Percentiles rank a stretch among this genome's conserved stretches.
Evolutionary conservation across 2,113 vertebrate species (phyloP).

Genomic region (Calidris pygmaea): DNA sequence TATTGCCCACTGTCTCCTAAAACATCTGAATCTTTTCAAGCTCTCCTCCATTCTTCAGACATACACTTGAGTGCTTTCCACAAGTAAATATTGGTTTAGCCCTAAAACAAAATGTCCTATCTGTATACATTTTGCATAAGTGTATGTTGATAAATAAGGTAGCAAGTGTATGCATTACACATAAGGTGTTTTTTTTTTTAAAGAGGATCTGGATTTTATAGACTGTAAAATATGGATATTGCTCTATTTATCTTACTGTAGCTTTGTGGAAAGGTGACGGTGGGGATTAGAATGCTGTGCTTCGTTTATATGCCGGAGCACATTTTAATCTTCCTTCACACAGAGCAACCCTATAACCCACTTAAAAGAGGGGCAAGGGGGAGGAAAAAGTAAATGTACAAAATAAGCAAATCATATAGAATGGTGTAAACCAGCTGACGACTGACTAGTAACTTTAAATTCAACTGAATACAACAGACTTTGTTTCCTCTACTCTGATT

Average conservation of each 20-base stretch:
- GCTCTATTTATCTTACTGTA: slow-evolving; percentile 81
- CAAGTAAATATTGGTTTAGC: slow-evolving; percentile 68
- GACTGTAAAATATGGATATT: slow-evolving; percentile 79
- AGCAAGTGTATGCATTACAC: slow-evolving; percentile 58
- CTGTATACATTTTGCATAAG: slow-evolving; percentile 71
- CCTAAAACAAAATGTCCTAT: slow-evolving; percentile 52
- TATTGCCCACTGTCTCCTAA: neutral
- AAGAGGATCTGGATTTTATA: slow-evolving; percentile 74
- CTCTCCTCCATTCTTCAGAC: neutral
- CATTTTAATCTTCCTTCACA: neutral
- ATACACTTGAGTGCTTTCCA: slow-evolving; percentile 13
- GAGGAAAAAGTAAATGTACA: neutral
- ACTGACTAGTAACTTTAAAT: neutral
- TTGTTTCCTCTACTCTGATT: neutral
- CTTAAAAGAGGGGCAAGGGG: neutral
- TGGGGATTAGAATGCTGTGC: slow-evolving; percentile 61
- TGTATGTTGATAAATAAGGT: slow-evolving; percentile 76
- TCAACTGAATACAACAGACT: neutral
- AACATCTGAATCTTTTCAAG: neutral
- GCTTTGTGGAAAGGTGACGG: slow-evolving; percentile 62
- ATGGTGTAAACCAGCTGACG: neutral
- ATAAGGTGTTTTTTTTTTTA: slow-evolving; percentile 65
- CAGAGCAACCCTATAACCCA: neutral
- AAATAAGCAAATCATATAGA: neutral
- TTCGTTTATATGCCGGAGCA: slow-evolving; percentile 26